Conservation (phyloP, 2,888 invertebrate species). For the Esperia sulphurella region DNA sequence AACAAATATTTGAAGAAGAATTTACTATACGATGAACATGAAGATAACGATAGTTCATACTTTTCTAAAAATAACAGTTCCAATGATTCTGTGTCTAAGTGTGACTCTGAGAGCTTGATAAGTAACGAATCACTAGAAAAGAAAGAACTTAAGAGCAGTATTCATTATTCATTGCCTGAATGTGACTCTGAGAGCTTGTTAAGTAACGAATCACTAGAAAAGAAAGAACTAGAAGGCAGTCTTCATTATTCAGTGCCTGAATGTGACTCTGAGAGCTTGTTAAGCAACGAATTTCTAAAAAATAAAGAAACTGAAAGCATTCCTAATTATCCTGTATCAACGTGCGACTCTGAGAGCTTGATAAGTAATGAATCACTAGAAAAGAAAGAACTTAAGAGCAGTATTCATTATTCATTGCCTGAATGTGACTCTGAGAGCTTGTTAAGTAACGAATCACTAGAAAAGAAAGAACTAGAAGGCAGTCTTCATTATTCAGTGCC, state of each 20-base stretch:
- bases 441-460: slow-evolving; percentile 42
- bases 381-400: neutral
- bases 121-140: slow-evolving; percentile 38
- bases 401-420: no score
- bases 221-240: slow-evolving; percentile 1
- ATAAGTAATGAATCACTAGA: slow-evolving; percentile 26
- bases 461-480: slow-evolving; percentile 43
- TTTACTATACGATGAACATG: slow-evolving; percentile 53
- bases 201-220: slow-evolving; percentile 39
- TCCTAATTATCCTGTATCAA: no score
- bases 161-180: slow-evolving; percentile 57
- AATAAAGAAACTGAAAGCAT: no score
- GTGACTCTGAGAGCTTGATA: slow-evolving; percentile 56
- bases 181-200: slow-evolving; percentile 57
- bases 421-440: slow-evolving; percentile 36
- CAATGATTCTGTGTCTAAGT: slow-evolving; percentile 54
- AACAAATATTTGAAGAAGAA: slow-evolving; percentile 69
- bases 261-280: no score
- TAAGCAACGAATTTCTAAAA: no score
- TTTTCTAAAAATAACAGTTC: slow-evolving; percentile 70
- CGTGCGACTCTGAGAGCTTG: no score
- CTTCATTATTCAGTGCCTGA: no score
- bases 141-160: slow-evolving; percentile 60
- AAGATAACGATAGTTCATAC: slow-evolving; percentile 51
- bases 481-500: slow-evolving; percentile 60